A percentile compares a stretch with the other conserved stretches of the same genome.
Conservation (phyloP, 2,113 vertebrate genomes). For the Nannospalax galili region DNA sequence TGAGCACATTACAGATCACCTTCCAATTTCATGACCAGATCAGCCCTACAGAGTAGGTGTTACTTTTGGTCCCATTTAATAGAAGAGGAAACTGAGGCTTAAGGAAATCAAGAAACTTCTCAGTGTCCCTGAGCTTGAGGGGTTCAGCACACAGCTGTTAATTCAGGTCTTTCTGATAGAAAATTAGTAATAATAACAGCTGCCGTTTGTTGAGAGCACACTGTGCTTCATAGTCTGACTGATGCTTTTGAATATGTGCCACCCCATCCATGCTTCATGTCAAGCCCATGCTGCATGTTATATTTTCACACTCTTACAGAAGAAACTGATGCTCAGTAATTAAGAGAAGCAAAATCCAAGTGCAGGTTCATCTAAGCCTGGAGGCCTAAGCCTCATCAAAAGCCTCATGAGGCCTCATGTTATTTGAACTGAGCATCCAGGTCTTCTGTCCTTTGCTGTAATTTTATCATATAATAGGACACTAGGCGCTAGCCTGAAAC, state of each 20-base stretch:
- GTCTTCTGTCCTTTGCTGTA: slow-evolving; percentile 18
- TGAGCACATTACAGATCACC: not conserved
- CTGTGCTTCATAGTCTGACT: not conserved
- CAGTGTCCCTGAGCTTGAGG: not conserved
- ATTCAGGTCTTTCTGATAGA: slow-evolving; percentile 6
- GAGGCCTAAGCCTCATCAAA: not conserved
- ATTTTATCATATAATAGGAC: slow-evolving; percentile 63
- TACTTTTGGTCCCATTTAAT: not conserved
- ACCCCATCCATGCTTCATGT: not conserved
- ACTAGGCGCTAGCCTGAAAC: slow-evolving; percentile 11
- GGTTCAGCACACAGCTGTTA: not conserved
- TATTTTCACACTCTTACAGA: slow-evolving; percentile 19
- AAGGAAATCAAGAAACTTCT: not conserved
- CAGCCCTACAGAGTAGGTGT: not conserved
- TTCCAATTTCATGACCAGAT: not conserved
- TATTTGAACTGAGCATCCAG: not conserved
- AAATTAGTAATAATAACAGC: not conserved
- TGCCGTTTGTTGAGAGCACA: not conserved
- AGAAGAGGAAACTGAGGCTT: not conserved
- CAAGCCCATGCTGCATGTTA: not conserved
- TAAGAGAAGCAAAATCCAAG: slow-evolving; percentile 1
- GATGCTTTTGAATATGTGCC: not conserved
- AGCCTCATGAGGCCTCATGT: not conserved
- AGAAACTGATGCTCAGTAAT: slow-evolving; percentile 6
- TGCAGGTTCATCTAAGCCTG: not conserved